phyloP scores from a whole-genome alignment of 2,113 vertebrate species.

The Heterotilapia buettikoferi region DNA sequence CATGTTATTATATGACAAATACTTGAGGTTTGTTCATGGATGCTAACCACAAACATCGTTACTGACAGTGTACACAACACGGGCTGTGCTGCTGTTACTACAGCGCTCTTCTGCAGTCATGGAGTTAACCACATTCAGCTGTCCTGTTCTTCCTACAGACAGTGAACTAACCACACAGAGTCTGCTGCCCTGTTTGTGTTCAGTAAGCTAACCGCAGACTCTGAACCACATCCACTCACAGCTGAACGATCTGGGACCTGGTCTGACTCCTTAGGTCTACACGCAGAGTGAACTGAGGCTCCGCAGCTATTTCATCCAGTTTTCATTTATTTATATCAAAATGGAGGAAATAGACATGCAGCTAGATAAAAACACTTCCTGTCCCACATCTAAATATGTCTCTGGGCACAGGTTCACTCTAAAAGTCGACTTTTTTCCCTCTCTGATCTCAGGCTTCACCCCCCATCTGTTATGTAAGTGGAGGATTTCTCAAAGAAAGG shows the following conservation, averaged over 20 bases:
- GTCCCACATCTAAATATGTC: neutral
- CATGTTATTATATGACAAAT: neutral
- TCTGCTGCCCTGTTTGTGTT: neutral
- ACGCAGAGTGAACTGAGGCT: neutral
- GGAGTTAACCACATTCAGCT: neutral
- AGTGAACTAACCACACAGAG: neutral
- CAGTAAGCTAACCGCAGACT: neutral
- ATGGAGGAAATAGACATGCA: neutral
- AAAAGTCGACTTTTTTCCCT: neutral
- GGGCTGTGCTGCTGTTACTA: neutral
- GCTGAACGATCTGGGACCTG: neutral
- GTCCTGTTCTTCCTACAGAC: neutral
- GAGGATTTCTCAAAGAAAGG: constrained; percentile 4
- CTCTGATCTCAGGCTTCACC: constrained; percentile 15
- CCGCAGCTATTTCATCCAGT: neutral
- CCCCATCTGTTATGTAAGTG: neutral
- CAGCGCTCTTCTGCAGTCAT: neutral
- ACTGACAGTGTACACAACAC: neutral
- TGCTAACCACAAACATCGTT: neutral
- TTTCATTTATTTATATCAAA: constrained; percentile 10
- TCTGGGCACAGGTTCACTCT: neutral
- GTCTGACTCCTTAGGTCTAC: neutral
- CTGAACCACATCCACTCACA: neutral
- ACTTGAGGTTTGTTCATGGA: neutral
- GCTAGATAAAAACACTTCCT: neutral